Evolutionary conservation across 2,797 vertebrate genomes (phyloP).

Genomic region (Chrysocyon brachyurus): DNA sequence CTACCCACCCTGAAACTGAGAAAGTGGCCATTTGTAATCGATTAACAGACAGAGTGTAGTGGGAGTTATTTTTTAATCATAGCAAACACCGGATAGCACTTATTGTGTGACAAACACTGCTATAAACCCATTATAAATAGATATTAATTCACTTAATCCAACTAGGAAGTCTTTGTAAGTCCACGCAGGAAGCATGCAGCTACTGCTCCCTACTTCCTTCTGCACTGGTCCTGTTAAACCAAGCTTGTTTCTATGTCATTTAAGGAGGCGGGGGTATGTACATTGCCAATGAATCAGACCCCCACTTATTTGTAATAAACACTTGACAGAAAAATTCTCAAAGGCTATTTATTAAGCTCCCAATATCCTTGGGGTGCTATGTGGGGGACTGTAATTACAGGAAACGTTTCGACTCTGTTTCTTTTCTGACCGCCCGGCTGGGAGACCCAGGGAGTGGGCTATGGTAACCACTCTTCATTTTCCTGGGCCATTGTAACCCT

Average conservation of each 20-base stretch:
- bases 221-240: background rate
- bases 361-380: slow-evolving; percentile 65
- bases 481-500: slow-evolving; percentile 77
- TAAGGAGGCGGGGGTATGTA: background rate
- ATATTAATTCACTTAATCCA: background rate
- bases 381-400: slow-evolving; percentile 72
- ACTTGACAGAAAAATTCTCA: slow-evolving; percentile 75
- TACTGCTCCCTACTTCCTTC: background rate
- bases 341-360: slow-evolving; percentile 75
- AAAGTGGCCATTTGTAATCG: background rate
- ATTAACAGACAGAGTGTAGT: background rate
- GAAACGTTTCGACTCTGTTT: slow-evolving; percentile 73
- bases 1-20: background rate
- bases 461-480: slow-evolving; percentile 76
- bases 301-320: slow-evolving; percentile 73
- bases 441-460: slow-evolving; percentile 60
- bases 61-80: background rate
- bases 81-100: background rate
- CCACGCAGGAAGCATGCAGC: background rate
- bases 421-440: slow-evolving; percentile 50
- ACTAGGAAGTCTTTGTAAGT: background rate
- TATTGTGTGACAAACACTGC: background rate
- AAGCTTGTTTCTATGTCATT: background rate
- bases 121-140: background rate
- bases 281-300: slow-evolving; percentile 58